A percentile compares a stretch with the other conserved stretches of the same genome.
These are phyloP conservation scores for Gila robusta DNA, from an alignment of 2,797 vertebrate genomes.

Conservation along the genomic window DNA sequence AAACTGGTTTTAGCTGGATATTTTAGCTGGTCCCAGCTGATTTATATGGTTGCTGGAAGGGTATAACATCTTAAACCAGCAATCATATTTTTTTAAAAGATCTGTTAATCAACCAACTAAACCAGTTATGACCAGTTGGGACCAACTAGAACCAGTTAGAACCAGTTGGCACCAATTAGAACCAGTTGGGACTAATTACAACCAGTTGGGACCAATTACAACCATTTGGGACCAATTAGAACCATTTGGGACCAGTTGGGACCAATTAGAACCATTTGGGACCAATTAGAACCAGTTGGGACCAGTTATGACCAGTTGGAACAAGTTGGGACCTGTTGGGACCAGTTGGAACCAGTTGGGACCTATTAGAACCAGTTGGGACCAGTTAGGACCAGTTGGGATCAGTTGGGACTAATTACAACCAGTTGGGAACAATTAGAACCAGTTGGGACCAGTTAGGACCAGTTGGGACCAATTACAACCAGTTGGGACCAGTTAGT, in stretches of 20 bases:
- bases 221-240: accelerated
- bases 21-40: background rate
- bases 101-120: background rate
- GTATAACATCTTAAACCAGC: background rate
- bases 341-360: background rate
- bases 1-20: background rate
- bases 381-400: too few relatives aligned
- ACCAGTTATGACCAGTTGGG: background rate
- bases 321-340: background rate
- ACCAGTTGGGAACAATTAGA: background rate
- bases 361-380: accelerated
- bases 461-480: too few relatives aligned
- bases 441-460: too few relatives aligned
- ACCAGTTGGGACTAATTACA: too few relatives aligned
- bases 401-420: too few relatives aligned
- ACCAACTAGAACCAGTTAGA: too few relatives aligned
- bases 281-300: accelerated
- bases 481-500: accelerated
- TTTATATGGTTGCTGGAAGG: background rate
- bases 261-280: too few relatives aligned
- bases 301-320: too few relatives aligned
- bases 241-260: accelerated
- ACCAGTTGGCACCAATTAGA: too few relatives aligned
- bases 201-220: background rate
- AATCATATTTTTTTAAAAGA: background rate